phyloP scores from a whole-genome alignment of 2,888 invertebrate genomes.

The Muschampia plurimacula region DNA sequence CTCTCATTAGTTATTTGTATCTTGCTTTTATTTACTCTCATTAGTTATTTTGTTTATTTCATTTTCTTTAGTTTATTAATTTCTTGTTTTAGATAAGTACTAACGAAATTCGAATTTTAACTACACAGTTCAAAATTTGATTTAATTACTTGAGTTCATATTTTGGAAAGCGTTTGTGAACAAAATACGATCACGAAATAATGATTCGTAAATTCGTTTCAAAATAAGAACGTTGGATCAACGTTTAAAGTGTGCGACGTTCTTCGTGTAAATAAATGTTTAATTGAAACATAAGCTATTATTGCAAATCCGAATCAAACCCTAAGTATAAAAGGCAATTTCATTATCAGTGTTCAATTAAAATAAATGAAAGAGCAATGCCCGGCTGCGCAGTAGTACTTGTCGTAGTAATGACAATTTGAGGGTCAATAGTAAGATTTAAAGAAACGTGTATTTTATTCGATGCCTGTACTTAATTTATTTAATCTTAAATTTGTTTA shows the following conservation, averaged over 20 bases:
- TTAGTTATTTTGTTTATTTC: neutral
- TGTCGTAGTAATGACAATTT: constrained; percentile 15
- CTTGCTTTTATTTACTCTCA: neutral
- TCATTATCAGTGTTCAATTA: constrained; percentile 23
- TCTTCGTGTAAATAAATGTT: neutral
- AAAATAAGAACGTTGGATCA: too few species aligned
- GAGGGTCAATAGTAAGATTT: constrained; percentile 14
- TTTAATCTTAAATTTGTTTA: too few species aligned
- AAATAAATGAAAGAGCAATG: constrained; percentile 25
- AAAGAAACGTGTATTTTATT: neutral
- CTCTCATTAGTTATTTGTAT: neutral
- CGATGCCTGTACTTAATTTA: neutral
- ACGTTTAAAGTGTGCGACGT: neutral
- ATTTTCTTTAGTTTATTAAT: neutral
- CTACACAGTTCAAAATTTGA: too few species aligned
- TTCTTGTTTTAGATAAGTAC: too few species aligned
- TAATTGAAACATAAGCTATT: constrained; percentile 3
- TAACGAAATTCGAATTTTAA: too few species aligned
- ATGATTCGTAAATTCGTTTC: too few species aligned
- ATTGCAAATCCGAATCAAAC: neutral
- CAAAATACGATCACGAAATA: too few species aligned
- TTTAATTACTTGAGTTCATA: too few species aligned
- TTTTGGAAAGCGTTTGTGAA: too few species aligned
- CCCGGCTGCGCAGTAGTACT: constrained; percentile 5
- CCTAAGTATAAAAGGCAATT: constrained; percentile 7